Evolutionary conservation across 2,113 vertebrate genomes (phyloP).

Genomic region (Myxocyprinus asiaticus): DNA sequence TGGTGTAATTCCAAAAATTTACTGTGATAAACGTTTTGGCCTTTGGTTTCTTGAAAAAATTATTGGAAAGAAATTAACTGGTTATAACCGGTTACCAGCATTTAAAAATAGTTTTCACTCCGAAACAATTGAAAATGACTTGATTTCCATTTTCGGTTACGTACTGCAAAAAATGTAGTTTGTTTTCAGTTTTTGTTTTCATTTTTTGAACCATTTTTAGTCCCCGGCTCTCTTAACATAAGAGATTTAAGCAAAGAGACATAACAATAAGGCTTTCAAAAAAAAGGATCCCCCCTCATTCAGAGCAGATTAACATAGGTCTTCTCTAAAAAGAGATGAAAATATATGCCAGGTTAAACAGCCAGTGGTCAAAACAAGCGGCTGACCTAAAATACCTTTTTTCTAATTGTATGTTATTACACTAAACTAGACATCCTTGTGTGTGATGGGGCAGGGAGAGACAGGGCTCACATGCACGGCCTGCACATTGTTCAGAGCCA

Average conservation of each 20-base stretch:
- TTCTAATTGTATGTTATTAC: conserved; percentile 53
- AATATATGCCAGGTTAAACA: conserved; percentile 46
- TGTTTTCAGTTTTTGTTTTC: too few species aligned
- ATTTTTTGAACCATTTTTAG: too few species aligned
- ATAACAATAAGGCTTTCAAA: conserved; percentile 38
- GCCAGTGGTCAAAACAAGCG: conserved; percentile 11
- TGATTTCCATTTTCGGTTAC: too few species aligned
- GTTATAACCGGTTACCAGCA: too few species aligned
- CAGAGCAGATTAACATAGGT: conserved; percentile 31
- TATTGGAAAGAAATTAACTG: too few species aligned
- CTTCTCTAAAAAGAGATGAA: conserved; percentile 30
- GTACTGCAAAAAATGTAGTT: too few species aligned
- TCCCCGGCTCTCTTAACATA: too few species aligned
- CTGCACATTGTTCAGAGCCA: conserved; percentile 65
- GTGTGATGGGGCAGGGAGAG: conserved; percentile 32
- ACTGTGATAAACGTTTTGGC: too few species aligned
- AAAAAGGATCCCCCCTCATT: conserved; percentile 17
- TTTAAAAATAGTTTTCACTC: too few species aligned
- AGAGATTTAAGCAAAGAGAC: conserved; percentile 9
- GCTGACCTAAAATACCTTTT: conserved; percentile 33
- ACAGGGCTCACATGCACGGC: conserved; percentile 54
- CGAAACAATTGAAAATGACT: too few species aligned
- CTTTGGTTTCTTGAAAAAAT: too few species aligned
- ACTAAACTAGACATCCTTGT: conserved; percentile 44
- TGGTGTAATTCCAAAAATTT: too few species aligned